Percentiles rank a stretch among this genome's conserved stretches.
Conservation (phyloP, 2,113 vertebrate species). For the Cyanoramphus novaezelandiae region DNA sequence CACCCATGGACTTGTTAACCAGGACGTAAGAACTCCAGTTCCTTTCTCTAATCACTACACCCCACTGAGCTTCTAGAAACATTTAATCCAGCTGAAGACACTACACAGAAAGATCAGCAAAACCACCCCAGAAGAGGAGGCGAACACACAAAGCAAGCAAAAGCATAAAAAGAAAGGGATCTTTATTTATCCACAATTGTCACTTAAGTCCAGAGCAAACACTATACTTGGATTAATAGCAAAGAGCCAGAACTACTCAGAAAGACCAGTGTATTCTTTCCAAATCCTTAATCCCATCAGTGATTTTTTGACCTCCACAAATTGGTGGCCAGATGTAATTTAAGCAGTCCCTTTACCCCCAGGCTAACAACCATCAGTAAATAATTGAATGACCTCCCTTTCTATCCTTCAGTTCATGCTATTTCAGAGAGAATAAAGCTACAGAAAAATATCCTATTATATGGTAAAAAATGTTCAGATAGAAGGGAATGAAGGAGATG, state of each 20-base stretch:
- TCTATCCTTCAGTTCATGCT: neutral
- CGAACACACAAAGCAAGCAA: neutral
- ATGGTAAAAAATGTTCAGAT: slow-evolving; percentile 5
- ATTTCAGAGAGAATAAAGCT: neutral
- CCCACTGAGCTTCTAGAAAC: neutral
- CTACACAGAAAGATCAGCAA: neutral
- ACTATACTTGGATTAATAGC: neutral
- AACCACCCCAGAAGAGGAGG: neutral
- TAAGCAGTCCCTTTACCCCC: slow-evolving; percentile 17
- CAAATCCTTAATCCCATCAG: slow-evolving; percentile 50
- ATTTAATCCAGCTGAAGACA: neutral
- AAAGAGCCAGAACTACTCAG: slow-evolving; percentile 14
- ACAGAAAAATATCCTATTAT: slow-evolving; percentile 37
- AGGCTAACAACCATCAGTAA: slow-evolving; percentile 36
- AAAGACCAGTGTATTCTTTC: slow-evolving; percentile 20
- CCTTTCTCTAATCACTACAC: neutral
- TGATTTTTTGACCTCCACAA: slow-evolving; percentile 33
- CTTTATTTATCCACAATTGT: neutral
- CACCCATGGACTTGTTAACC: neutral
- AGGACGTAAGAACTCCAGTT: neutral
- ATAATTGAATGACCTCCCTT: slow-evolving; percentile 43
- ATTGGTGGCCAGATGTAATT: slow-evolving; percentile 41
- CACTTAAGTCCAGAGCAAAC: neutral
- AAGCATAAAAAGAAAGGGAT: neutral
- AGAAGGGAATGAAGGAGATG: slow-evolving; percentile 7